These are phyloP conservation scores for Microtus ochrogaster DNA, from an alignment of 2,113 vertebrate species.

Conservation along the genomic window DNA sequence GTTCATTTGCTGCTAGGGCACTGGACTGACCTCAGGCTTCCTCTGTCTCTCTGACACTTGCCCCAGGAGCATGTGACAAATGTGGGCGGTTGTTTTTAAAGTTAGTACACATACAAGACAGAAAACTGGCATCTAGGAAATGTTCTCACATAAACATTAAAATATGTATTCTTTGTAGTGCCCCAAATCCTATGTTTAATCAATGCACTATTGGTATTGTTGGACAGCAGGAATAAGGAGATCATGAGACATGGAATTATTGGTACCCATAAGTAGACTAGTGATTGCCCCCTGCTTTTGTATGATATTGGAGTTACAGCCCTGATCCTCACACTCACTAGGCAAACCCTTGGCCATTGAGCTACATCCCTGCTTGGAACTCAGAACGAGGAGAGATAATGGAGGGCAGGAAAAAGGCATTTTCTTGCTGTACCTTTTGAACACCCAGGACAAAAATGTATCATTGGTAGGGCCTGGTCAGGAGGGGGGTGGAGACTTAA, in stretches of 20 bases:
- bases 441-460: background rate
- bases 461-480: background rate
- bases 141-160: background rate
- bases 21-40: background rate
- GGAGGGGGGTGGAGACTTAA: background rate
- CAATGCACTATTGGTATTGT: background rate
- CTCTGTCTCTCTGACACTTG: background rate
- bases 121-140: background rate
- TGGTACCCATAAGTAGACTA: background rate
- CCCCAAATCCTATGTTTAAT: background rate
- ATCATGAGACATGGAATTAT: background rate
- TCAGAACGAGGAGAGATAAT: background rate
- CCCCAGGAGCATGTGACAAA: background rate
- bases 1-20: background rate
- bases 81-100: background rate
- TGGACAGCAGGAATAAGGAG: background rate
- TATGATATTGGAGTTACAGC: background rate
- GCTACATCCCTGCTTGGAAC: background rate
- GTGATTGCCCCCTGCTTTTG: background rate
- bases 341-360: background rate
- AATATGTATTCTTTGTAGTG: background rate
- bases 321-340: background rate
- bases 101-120: background rate
- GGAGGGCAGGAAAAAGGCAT: background rate
- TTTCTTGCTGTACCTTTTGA: background rate